Base-by-base conservation (phyloP, 37 sponge, comb jelly and placozoan genomes). In the Tethya wilhelma region DNA sequence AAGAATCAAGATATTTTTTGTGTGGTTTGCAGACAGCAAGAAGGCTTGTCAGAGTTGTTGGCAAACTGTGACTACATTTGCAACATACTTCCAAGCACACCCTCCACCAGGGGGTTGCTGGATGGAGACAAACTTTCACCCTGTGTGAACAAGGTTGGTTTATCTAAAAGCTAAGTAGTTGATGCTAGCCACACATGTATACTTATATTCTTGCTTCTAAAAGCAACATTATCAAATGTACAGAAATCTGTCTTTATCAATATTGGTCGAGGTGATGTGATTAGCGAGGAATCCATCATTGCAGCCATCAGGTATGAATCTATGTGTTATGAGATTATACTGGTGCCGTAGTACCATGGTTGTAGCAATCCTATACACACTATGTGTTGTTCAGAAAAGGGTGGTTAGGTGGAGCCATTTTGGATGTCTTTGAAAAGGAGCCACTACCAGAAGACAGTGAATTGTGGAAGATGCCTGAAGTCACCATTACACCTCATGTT, bases 371-470 rank as follows among this genome's bases (percentile, higher is more conserved):
- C n/a, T n/a, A n/a, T 14, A 28, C 36, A 66, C 38, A 33, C 38
- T 29, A 7, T n/a, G n/a, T n/a, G n/a, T n/a, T n/a, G n/a, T n/a
- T n/a, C 31, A 85, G 86, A 34, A n/a, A n/a, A n/a, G 73, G 75
- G 17, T 87, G 87, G 87, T 14, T 87, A 22, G 53, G 64, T 22
- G 80, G 75, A 37, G 87, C 87, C 22, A 44, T 80, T 38, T 46
- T 87, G 46, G 87, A 87, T 75, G 87, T 87, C 26, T 87, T 80
- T 74, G 59, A 73, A 38, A 32, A 22, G 0, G 87, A 87, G 60
- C 87, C 87, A 14, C 76, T 87, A 17, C 81, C 87, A 46, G 12
- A n/a, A 1, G 69, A 57, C 67, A 80, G 81, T 38, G 55, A 22
- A 41, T 53, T 87, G 44, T 87, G 87, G 87, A 55, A 28, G 45